A percentile compares a stretch with the other conserved stretches of the same genome.
phyloP scores from a whole-genome alignment of 1,140 invertebrate species.

The Meteorus sp. region DNA sequence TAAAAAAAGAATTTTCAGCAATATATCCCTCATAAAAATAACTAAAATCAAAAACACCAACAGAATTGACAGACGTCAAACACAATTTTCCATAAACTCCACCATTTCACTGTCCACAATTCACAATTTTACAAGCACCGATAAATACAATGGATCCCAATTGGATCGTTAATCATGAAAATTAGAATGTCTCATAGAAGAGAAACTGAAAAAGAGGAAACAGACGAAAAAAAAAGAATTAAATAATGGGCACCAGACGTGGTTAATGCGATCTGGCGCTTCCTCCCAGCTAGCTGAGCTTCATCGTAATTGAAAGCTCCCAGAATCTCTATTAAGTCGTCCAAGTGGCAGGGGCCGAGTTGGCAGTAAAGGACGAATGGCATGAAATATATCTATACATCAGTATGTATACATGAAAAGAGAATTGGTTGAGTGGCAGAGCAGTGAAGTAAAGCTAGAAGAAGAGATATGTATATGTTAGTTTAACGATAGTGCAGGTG shows the following conservation, averaged over 20 bases:
- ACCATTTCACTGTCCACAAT: too few relatives aligned
- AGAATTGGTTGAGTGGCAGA: background rate
- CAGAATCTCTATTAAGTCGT: conserved; percentile 17
- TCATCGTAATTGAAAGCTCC: conserved; percentile 31
- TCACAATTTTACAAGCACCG: too few relatives aligned
- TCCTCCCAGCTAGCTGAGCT: conserved; percentile 21
- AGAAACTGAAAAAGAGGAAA: too few relatives aligned
- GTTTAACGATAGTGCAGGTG: conserved; percentile 14
- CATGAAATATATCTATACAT: too few relatives aligned
- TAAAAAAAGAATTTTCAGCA: too few relatives aligned
- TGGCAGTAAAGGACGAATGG: conserved; percentile 2
- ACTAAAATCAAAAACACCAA: too few relatives aligned
- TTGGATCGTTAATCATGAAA: conserved; percentile 24
- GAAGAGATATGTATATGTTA: background rate
- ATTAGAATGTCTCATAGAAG: too few relatives aligned
- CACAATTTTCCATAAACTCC: too few relatives aligned
- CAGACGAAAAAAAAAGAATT: conserved; percentile 19
- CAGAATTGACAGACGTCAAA: too few relatives aligned
- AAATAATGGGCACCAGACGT: conserved; percentile 17
- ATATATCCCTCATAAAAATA: too few relatives aligned
- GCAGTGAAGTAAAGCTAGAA: background rate
- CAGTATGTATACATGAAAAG: too few relatives aligned
- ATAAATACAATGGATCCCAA: too few relatives aligned
- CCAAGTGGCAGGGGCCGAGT: conserved; percentile 8
- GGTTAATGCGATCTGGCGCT: conserved; percentile 20